Base-by-base conservation (phyloP, 2,113 vertebrate species). In the Hippocampus comes region DNA sequence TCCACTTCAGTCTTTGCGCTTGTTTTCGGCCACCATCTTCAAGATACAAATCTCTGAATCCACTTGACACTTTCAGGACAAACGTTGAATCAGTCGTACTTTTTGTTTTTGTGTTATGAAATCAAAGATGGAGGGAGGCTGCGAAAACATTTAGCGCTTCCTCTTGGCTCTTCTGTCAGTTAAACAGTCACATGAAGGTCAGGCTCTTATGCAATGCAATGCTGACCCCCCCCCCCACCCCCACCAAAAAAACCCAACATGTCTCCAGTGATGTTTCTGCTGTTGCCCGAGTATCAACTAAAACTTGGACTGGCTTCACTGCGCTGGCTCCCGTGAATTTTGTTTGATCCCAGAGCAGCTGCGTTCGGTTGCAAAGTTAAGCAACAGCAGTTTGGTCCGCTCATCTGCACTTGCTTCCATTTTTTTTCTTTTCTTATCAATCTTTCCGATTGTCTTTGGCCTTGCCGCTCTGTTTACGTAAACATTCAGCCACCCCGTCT, bases 391-490 rank as follows among this genome's bases (percentile, higher is more conserved):
- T 5, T 51, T 21, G 8, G 69, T 70, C 68, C 66, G 57, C 74
- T 77, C 49, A 63, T 77, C 72, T 64, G 72, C 43, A 76, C 70
- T 70, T 57, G 49, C 14, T 30, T 57, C 20, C 41, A 51, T 5
- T 51, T 51, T 51, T 51, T 18, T 46, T 20, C 11, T 51, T 51
- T 57, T 57, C 10, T 23, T 57, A 60, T 60, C 57, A 11, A 2
- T 60, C 34, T 38, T 38, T 21, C 3, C 18, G 34, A 41, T 55
- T n/a, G 56, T 59, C 74, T 55, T 48, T 7, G 42, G 34, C 48
- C 61, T 65, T 43, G 18, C 67, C 20, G 67, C 78, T 76, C 56
- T 78, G 63, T 88, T 90, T 88, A 77, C 80, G 85, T 88, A 87
- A 90, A 87, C 80, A 67, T 64, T 73, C 65, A 70, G 76, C 70